Evolutionary conservation across 2,888 invertebrate genomes (phyloP).

Genomic region (Syrista parreyssii): DNA sequence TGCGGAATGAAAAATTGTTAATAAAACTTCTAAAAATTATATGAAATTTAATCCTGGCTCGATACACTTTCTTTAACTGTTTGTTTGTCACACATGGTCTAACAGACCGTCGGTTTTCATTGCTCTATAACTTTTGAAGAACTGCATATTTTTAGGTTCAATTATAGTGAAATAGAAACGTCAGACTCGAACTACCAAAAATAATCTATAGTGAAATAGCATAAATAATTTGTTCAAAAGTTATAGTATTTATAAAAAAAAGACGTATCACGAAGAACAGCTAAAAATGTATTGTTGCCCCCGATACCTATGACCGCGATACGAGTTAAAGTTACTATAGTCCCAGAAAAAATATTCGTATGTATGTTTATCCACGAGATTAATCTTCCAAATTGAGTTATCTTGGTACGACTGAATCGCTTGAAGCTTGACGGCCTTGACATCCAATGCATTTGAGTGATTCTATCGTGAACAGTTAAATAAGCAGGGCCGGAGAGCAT

Average conservation of each 20-base stretch:
- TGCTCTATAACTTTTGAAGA: background rate
- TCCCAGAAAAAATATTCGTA: background rate
- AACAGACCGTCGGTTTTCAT: background rate
- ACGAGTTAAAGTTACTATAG: background rate
- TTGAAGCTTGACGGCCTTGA: background rate
- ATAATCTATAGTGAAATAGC: too few species aligned
- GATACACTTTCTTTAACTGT: background rate
- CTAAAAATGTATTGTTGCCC: too few species aligned
- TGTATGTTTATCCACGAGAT: background rate
- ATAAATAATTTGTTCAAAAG: too few species aligned
- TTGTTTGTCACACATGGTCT: background rate
- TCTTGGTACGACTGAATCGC: background rate
- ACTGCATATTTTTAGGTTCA: too few species aligned
- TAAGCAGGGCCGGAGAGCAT: background rate
- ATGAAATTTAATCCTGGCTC: too few species aligned
- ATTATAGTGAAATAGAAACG: too few species aligned
- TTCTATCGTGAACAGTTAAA: background rate
- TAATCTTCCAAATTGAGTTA: background rate
- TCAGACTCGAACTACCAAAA: too few species aligned
- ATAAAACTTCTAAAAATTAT: too few species aligned
- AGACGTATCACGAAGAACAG: too few species aligned
- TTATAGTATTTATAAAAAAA: too few species aligned
- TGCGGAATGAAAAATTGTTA: background rate
- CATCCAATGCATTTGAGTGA: background rate
- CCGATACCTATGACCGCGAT: too few species aligned